Base-by-base conservation (phyloP, 1,140 invertebrate species). In the Drosophila navojoa region DNA sequence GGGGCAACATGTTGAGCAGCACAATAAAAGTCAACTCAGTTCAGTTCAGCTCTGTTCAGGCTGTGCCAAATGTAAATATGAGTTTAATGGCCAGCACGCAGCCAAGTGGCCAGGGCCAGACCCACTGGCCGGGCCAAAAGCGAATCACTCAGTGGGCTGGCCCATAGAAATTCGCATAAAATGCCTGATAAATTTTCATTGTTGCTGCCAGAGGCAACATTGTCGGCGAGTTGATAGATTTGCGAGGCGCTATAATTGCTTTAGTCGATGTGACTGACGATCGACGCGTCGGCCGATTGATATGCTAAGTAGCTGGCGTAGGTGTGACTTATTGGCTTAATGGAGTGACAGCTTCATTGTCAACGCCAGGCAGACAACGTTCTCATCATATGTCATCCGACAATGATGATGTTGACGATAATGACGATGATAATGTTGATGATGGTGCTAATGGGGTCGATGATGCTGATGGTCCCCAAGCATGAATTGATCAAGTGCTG, bases 171-270 rank as follows among this genome's bases (percentile, higher is more conserved):
- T 68, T 69, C 78, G 49, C 82, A 79, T 79, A 71, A 76, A 79
- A 69, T 76, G 78, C 45, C 32, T 76, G 71, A 86, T 81, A 86
- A 71, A 81, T 64, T 87, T 79, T 87, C 69, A 86, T 86, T 87
- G 76, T 76, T 68, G 68, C 54, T 44, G 15, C 44, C 61, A 40
- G 68, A 44, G 55, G 53, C 47, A 27, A 52, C 58, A 55, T 53
- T 47, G 54, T 22, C 35, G 57, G 32, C 32, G 32, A 32, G 40
- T 71, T 79, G 81, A 86, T 79, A 68, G 50, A 77, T 75, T 66
- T 63, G 55, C 60, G 62, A 22, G 16, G 38, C 53, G 16, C 7
- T 52, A 74, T 75, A 75, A 75, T 75, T 75, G 67, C 54, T 71
- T 70, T 71, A 70, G 59, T 40, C 15, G 27, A 7, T 29, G 27